These are phyloP conservation scores for Pollachius pollachius DNA, from an alignment of 2,113 vertebrate species.

Conservation along the genomic window DNA sequence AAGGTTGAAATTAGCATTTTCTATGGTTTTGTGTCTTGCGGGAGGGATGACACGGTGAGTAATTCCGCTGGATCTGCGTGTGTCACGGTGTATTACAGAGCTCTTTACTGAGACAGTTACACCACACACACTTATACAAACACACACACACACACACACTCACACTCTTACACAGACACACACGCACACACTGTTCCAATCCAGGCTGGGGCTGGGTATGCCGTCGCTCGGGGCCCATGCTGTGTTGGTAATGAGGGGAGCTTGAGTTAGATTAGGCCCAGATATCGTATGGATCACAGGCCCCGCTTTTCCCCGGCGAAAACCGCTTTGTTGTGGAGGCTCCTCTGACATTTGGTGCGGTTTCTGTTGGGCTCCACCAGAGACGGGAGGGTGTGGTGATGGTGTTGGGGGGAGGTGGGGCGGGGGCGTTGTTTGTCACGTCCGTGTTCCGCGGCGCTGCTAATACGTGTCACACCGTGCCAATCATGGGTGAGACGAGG, in stretches of 20 bases:
- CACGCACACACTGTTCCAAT: slow-evolving; percentile 31
- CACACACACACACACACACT: not conserved
- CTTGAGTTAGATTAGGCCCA: slow-evolving; percentile 61
- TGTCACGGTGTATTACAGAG: slow-evolving; percentile 46
- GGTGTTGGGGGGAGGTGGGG: slow-evolving; percentile 33
- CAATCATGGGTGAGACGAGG: no score
- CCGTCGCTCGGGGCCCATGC: slow-evolving; percentile 51
- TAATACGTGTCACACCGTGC: slow-evolving; percentile 50
- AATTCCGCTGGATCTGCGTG: slow-evolving; percentile 51
- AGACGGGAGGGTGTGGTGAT: slow-evolving; percentile 28
- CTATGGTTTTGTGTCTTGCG: slow-evolving; percentile 42
- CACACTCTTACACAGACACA: slow-evolving; percentile 3
- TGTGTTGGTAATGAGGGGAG: slow-evolving; percentile 66
- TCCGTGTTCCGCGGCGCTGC: slow-evolving; percentile 47
- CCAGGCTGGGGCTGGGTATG: slow-evolving; percentile 40
- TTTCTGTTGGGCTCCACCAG: slow-evolving; percentile 40
- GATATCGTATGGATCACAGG: slow-evolving; percentile 51
- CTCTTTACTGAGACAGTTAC: slow-evolving; percentile 38
- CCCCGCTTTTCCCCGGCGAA: slow-evolving; percentile 50
- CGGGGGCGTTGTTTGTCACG: slow-evolving; percentile 56
- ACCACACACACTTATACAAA: slow-evolving; percentile 26
- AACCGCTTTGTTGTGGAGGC: slow-evolving; percentile 33
- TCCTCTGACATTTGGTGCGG: slow-evolving; percentile 31
- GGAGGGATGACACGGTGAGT: slow-evolving; percentile 39
- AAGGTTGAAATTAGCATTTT: slow-evolving; percentile 61